Evolutionary conservation across 2,888 invertebrate genomes (phyloP), one percentile per base, ranked within the genome.

Genomic region (Agrotis ipsilon): DNA sequence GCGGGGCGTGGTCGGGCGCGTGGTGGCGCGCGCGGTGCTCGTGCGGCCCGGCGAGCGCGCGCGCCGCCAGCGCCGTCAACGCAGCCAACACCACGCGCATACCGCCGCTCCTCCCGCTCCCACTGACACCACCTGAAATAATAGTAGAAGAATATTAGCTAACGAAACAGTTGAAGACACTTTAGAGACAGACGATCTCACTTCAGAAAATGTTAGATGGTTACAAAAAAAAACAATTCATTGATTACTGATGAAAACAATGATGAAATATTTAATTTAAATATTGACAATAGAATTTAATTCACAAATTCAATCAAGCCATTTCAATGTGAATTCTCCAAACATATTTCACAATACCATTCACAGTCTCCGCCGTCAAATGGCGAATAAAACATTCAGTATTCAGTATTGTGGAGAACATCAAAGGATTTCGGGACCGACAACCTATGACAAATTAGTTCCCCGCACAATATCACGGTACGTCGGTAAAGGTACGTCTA

Each of bases 1-100:
- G 93, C 63, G 87, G 88, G 69, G 93, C 88, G 81, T 94, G 94
- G 78, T 95, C 95, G 71, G 95, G 95, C 83, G 95, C 94, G 86
- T 94, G 95, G 88, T 96, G 96, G 86, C 96, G 91, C 86, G 96
- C 96, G 88, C 96, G 95, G 89, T 96, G 95, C 91, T 96, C 96
- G 87, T 95, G 95, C 83, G 96, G 94, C 83, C 93, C 90, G 87
- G 95, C 96, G 82, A 93, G 91, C 89, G 92, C 93, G 86, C 94
- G 95, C 91, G 94, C 94, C 86, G 93, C 93, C 90, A 96, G 93
- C 94, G 95, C 94, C 87, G 94, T 91, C 86, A 96, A 93, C 90
- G 94, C 94, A 87, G 94, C 93, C 87, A 95, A 91, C 91, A 95
- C 93, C 92, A 94, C 94, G 92, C 94, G 95, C 96, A 96, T 96